Conservation (phyloP, 2,888 invertebrate species). For the Hyposoter dolosus region DNA sequence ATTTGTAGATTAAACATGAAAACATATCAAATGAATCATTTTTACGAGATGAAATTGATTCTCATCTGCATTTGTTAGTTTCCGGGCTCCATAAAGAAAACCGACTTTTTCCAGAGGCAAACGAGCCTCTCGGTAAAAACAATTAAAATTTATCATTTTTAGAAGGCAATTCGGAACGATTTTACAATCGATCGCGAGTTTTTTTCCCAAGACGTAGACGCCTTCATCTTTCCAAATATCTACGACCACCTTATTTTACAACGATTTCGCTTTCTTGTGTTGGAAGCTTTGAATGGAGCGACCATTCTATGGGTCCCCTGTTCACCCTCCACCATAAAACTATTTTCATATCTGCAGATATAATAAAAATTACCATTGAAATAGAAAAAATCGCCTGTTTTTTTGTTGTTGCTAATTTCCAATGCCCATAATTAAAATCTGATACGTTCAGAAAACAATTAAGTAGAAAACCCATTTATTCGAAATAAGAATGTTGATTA, state of each 20-base stretch:
- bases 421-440: background rate
- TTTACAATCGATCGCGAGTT: background rate
- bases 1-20: background rate
- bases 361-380: background rate
- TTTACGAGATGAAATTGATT: background rate
- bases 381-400: background rate
- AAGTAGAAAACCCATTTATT: background rate
- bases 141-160: background rate
- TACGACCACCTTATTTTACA: conserved; percentile 5
- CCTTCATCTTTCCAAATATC: conserved; percentile 8
- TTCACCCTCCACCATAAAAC: conserved; percentile 2
- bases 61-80: background rate
- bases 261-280: conserved; percentile 4
- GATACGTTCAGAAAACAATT: background rate
- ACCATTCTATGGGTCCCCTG: background rate
- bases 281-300: background rate
- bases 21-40: background rate
- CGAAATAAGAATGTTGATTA: background rate
- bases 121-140: background rate
- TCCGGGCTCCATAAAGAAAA: background rate
- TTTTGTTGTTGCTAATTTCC: background rate
- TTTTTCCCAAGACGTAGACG: background rate
- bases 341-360: conserved; percentile 5
- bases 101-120: background rate
- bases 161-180: background rate